Conservation (phyloP, 92 coral and sea anemone genomes). For the Zoanthus gigantus region DNA sequence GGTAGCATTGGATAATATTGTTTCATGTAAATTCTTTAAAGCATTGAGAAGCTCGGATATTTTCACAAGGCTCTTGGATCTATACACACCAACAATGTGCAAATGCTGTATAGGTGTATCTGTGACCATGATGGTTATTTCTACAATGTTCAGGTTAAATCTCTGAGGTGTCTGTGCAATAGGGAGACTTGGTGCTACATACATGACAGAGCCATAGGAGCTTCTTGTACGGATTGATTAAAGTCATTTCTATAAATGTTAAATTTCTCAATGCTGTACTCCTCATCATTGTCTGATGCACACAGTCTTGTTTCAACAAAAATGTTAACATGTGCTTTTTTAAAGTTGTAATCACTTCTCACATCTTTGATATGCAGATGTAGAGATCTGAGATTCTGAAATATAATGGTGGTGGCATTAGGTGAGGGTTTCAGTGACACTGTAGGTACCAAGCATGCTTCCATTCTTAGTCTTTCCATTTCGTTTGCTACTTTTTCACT, state of each 20-base stretch:
- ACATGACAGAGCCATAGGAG: background rate
- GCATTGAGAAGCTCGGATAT: background rate
- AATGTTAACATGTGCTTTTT: background rate
- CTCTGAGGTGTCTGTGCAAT: background rate
- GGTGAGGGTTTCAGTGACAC: background rate
- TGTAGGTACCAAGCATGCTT: background rate
- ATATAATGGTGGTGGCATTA: constrained; percentile 28
- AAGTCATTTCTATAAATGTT: constrained; percentile 60
- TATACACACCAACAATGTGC: background rate
- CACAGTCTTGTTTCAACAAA: constrained; percentile 38
- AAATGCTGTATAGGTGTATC: background rate
- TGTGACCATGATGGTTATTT: constrained; percentile 58
- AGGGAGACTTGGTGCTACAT: constrained; percentile 30
- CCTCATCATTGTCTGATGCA: constrained; percentile 40
- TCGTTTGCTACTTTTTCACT: background rate
- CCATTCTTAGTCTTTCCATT: background rate
- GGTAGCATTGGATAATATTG: background rate
- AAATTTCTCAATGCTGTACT: constrained; percentile 39
- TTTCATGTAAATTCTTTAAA: constrained; percentile 44
- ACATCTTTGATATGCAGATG: constrained; percentile 66
- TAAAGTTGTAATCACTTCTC: constrained; percentile 61
- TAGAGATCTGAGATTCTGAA: constrained; percentile 56
- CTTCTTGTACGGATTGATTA: constrained; percentile 42
- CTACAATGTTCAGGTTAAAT: constrained; percentile 51
- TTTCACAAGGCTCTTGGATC: background rate